These are phyloP conservation scores for Spatulosminthurus flaviceps DNA, from an alignment of 2,888 invertebrate genomes.

Conservation along the genomic window DNA sequence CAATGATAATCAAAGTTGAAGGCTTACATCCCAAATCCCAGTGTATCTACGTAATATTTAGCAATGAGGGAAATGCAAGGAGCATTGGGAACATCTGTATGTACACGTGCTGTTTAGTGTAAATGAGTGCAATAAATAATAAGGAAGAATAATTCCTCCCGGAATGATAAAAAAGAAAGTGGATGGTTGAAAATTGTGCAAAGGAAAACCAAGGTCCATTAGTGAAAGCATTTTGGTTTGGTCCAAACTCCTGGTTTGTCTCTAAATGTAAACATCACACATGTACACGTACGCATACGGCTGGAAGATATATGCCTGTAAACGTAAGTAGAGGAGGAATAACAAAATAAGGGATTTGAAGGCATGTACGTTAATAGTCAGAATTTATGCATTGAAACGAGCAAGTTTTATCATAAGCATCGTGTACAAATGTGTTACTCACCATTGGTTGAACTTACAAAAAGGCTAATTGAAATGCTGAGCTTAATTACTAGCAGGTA, in stretches of 20 bases:
- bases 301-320: no score
- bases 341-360: no score
- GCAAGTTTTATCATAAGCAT: not conserved
- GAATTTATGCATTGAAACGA: no score
- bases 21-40: not conserved
- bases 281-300: not conserved
- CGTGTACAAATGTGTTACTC: not conserved
- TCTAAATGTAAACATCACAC: not conserved
- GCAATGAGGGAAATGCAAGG: not conserved
- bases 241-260: no score
- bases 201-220: not conserved
- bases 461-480: constrained; percentile 42
- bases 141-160: not conserved
- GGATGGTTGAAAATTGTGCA: not conserved
- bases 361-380: no score
- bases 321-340: no score
- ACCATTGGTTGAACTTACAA: constrained; percentile 14
- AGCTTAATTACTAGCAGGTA: constrained; percentile 62
- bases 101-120: no score
- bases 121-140: not conserved
- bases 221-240: not conserved
- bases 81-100: not conserved
- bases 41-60: no score
- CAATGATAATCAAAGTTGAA: no score
- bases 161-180: constrained; percentile 14